Percentiles rank a stretch among this genome's conserved stretches.
Conservation (phyloP, 2,797 vertebrate genomes). For the Pangasius djambal region DNA sequence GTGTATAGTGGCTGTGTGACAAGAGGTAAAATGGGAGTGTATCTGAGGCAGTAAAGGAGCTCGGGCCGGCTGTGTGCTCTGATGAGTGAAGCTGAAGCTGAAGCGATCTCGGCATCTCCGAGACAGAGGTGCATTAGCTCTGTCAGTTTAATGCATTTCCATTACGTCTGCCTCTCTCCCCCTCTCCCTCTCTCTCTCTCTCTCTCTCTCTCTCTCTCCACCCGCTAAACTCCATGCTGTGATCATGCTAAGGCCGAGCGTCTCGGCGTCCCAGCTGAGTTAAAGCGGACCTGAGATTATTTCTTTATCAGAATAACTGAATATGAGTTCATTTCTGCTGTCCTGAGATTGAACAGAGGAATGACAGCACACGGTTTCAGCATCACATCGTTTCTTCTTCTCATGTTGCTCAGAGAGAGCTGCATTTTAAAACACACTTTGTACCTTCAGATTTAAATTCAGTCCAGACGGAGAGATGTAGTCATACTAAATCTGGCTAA, state of each 20-base stretch:
- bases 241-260: slow-evolving; percentile 50
- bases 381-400: neutral
- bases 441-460: neutral
- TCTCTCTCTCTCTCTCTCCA: neutral
- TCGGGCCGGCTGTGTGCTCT: slow-evolving; percentile 58
- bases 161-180: slow-evolving; percentile 50
- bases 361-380: neutral
- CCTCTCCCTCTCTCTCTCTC: neutral
- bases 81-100: slow-evolving; percentile 66
- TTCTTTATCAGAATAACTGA: neutral
- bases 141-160: slow-evolving; percentile 70
- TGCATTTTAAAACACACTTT: neutral
- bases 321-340: neutral
- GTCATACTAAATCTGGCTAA: slow-evolving; percentile 35
- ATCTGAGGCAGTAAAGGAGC: slow-evolving; percentile 57
- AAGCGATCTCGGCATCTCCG: slow-evolving; percentile 62
- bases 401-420: neutral
- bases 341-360: neutral
- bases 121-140: slow-evolving; percentile 65
- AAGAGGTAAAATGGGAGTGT: slow-evolving; percentile 26
- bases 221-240: slow-evolving; percentile 32
- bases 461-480: slow-evolving; percentile 12
- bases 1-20: neutral
- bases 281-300: slow-evolving; percentile 2
- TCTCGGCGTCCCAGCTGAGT: slow-evolving; percentile 39